Evolutionary conservation across 2,797 vertebrate genomes (phyloP).

Genomic region (Pterois miles): DNA sequence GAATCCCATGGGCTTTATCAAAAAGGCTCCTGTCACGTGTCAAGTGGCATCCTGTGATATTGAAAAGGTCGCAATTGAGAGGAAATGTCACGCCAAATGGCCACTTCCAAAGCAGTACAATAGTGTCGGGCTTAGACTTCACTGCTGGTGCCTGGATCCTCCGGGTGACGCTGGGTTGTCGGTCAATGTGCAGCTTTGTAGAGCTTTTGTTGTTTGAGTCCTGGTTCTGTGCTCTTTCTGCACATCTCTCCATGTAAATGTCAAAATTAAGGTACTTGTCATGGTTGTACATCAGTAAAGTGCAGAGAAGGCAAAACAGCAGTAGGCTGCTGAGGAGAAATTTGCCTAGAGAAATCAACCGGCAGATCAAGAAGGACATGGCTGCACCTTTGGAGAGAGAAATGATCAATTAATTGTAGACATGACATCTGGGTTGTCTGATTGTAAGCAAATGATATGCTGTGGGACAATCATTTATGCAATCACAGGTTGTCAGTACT

Average conservation of each 20-base stretch:
- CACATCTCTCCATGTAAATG: background rate
- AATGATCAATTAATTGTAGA: background rate
- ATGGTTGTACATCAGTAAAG: background rate
- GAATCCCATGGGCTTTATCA: conserved; percentile 37
- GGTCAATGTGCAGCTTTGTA: background rate
- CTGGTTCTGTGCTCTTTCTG: background rate
- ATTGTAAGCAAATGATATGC: too few species aligned
- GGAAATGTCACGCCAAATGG: background rate
- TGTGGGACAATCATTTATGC: too few species aligned
- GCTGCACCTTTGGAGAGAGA: background rate
- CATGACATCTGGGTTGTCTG: too few species aligned
- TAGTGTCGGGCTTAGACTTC: background rate
- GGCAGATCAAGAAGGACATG: background rate
- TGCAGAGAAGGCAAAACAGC: background rate
- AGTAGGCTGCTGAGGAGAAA: background rate
- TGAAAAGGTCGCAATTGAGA: background rate
- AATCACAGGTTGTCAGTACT: too few species aligned
- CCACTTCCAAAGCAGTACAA: conserved; percentile 33
- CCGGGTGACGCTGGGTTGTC: background rate
- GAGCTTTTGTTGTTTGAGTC: background rate
- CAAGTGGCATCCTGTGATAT: conserved; percentile 11
- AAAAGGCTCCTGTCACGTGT: conserved; percentile 32
- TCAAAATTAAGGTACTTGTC: background rate
- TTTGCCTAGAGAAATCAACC: background rate
- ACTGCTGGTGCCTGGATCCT: background rate